phyloP scores from a whole-genome alignment of 2,113 vertebrate genomes.

The Protobothrops mucrosquamatus region DNA sequence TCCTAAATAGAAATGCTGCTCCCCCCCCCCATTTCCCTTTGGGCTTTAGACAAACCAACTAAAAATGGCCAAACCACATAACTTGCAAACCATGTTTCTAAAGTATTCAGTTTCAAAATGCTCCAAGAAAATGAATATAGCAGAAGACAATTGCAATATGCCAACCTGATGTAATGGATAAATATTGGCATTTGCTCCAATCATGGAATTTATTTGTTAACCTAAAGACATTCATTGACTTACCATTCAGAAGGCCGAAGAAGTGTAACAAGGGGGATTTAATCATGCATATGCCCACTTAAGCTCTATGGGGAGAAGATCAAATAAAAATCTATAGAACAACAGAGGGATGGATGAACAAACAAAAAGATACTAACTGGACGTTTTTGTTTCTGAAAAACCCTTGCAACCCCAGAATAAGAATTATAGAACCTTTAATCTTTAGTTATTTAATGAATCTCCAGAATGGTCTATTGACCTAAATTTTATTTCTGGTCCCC shows the following conservation, averaged over 20 bases:
- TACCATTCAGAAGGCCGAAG: not conserved
- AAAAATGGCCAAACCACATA: not conserved
- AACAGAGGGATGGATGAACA: not conserved
- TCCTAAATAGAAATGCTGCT: not conserved
- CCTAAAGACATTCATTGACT: not conserved
- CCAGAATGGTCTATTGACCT: not conserved
- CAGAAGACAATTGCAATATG: not conserved
- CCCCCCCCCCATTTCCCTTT: accelerated
- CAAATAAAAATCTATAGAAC: not conserved
- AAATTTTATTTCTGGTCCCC: not conserved
- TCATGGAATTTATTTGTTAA: not conserved
- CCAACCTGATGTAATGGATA: not conserved
- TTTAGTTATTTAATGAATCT: not conserved
- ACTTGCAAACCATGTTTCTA: not conserved
- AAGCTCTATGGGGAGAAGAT: not conserved
- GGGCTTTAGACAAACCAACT: not conserved
- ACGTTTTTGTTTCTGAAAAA: not conserved
- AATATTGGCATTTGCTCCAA: not conserved
- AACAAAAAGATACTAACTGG: not conserved
- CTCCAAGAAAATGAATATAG: not conserved
- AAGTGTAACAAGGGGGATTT: not conserved
- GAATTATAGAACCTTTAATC: not conserved
- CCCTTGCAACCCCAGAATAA: not conserved
- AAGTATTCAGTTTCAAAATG: not conserved
- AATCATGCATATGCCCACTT: not conserved